phyloP scores from a whole-genome alignment of 1,140 invertebrate species.

The Dufourea novaeangliae region DNA sequence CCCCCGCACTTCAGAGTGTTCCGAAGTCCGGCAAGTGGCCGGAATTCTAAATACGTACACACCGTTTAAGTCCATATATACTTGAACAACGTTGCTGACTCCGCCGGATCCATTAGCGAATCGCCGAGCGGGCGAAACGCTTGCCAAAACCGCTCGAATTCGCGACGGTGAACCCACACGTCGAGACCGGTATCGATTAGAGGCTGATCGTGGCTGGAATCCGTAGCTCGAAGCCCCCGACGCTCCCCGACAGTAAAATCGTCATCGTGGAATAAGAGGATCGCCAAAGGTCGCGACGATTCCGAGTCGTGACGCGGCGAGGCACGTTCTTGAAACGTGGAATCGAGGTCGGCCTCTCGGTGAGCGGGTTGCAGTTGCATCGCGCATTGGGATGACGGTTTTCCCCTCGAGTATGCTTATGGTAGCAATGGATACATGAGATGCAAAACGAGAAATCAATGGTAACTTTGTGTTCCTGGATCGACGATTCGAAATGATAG shows the following conservation, averaged over 20 bases:
- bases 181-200: background rate
- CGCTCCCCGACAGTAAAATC: background rate
- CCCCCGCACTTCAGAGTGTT: constrained; percentile 61
- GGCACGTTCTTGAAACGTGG: constrained; percentile 60
- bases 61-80: background rate
- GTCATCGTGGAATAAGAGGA: constrained; percentile 27
- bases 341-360: constrained; percentile 60
- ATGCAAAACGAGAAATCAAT: constrained; percentile 16
- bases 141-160: background rate
- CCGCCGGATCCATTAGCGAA: background rate
- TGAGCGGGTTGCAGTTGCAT: constrained; percentile 39
- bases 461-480: too few species aligned
- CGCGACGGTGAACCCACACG: background rate
- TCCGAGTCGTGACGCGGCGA: constrained; percentile 46
- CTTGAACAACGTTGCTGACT: background rate
- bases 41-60: constrained; percentile 15
- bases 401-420: background rate
- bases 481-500: constrained; percentile 11
- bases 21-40: constrained; percentile 64
- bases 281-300: constrained; percentile 47
- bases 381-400: background rate
- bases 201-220: constrained; percentile 19
- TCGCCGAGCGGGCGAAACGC: too few species aligned
- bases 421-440: background rate
- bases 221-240: background rate